Evolutionary conservation across 1,140 invertebrate species (phyloP), one percentile per base, ranked within the genome.

Genomic region (Drosophila obscura): DNA sequence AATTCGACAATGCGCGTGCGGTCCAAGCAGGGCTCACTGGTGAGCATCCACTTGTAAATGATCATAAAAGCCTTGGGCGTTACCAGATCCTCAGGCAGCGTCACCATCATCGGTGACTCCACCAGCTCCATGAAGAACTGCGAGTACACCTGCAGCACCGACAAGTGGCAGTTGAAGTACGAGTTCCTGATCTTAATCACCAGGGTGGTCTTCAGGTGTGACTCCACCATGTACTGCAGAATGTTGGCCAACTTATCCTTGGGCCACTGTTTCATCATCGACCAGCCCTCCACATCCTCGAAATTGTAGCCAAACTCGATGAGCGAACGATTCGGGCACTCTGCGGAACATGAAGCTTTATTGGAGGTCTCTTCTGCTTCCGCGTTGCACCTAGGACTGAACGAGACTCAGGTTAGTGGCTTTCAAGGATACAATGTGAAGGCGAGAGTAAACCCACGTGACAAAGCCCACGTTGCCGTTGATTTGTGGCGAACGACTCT

Each of bases 1-100:
- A 96, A 91, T 62, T 95, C 94, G 28, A 96, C 83, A 55, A 96
- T 94, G 75, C 95, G 95, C 50, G 95, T 93, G 61, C 94, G 93
- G 51, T 93, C 94, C 26, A 96, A 69, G 1, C 94, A 79, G 44
- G 94, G 94, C 63, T 93, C 94, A 64, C 94, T 94, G 16, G 94
- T 94, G 62, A 96, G 94, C 95, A 96, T 96, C 95, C 95, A 96
- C 71, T 95, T 94, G 85, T 96, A 96, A 63, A 96, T 94, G 22
- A 94, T 93, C 26, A 93, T 93, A 69, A 96, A 96, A 2, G 95
- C 94, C 76, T 93, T 93, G 8, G 94, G 93, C 11, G 94, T 93
- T 2, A 95, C 94, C 59, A 80, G 49, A 2, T 75, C 45, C 16
- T 62, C 50, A 1, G 69, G 75, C 5, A 87, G 22, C 0, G 66